Evolutionary conservation across 2,797 vertebrate genomes (phyloP).

Genomic region (Tapera naevia): DNA sequence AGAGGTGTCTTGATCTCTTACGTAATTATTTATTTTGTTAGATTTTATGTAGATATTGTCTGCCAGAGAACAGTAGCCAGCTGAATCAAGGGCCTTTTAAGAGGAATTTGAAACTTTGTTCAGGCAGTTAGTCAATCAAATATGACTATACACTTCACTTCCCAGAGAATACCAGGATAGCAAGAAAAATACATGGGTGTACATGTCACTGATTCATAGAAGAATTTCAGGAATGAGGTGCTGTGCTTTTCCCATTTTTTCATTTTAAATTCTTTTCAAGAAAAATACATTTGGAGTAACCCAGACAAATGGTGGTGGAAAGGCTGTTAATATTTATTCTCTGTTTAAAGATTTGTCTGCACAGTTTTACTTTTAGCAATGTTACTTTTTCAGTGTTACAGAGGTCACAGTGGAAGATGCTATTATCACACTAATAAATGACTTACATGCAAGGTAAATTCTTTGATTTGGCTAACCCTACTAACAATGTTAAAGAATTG

Average conservation of each 20-base stretch:
- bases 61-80: not conserved
- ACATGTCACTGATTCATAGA: not conserved
- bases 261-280: not conserved
- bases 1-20: not conserved
- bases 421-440: slow-evolving; percentile 20
- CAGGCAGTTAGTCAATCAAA: not conserved
- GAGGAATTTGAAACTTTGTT: slow-evolving; percentile 12
- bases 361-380: not conserved
- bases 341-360: not conserved
- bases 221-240: not conserved
- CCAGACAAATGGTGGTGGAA: not conserved
- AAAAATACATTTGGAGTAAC: not conserved
- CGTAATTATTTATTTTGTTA: not conserved
- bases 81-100: slow-evolving; percentile 3
- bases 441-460: not conserved
- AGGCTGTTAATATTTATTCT: not conserved
- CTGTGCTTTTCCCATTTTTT: not conserved
- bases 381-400: not conserved
- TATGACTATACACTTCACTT: not conserved
- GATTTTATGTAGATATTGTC: not conserved
- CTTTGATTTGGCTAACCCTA: not conserved
- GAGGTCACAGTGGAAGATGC: not conserved
- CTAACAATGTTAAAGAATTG: not conserved
- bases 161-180: not conserved
- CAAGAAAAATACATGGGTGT: not conserved